Conservation (phyloP, 2,113 vertebrate genomes). For the Alouatta palliata region DNA sequence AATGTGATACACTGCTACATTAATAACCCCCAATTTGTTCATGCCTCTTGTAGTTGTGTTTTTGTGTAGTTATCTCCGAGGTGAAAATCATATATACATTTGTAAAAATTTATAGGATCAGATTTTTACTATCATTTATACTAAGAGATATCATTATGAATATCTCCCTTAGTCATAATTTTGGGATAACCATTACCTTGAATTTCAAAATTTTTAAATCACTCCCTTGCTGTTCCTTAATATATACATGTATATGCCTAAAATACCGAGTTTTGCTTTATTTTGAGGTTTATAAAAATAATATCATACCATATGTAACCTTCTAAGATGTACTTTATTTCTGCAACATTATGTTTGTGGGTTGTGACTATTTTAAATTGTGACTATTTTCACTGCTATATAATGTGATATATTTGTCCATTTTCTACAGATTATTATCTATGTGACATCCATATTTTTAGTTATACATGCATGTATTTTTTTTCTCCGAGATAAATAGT, state of each 20-base stretch:
- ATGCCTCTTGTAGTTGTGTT: background rate
- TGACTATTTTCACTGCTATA: background rate
- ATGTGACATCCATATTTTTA: background rate
- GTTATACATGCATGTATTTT: background rate
- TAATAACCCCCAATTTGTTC: background rate
- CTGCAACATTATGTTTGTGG: background rate
- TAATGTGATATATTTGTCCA: background rate
- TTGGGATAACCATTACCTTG: background rate
- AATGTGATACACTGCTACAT: background rate
- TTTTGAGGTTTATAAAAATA: constrained; percentile 25
- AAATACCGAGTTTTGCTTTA: background rate
- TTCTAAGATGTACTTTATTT: background rate
- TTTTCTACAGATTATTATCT: background rate
- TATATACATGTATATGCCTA: background rate
- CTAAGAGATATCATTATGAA: background rate
- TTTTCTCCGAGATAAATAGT: background rate
- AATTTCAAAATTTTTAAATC: background rate
- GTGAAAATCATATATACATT: background rate
- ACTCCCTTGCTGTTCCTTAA: background rate
- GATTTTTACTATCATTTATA: background rate
- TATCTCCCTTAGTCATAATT: background rate
- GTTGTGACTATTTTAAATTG: background rate
- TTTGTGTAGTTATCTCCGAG: background rate
- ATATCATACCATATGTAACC: background rate
- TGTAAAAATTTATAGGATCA: background rate